Conservation (phyloP, 2,797 vertebrate species). For the Sarcophilus harrisii region DNA sequence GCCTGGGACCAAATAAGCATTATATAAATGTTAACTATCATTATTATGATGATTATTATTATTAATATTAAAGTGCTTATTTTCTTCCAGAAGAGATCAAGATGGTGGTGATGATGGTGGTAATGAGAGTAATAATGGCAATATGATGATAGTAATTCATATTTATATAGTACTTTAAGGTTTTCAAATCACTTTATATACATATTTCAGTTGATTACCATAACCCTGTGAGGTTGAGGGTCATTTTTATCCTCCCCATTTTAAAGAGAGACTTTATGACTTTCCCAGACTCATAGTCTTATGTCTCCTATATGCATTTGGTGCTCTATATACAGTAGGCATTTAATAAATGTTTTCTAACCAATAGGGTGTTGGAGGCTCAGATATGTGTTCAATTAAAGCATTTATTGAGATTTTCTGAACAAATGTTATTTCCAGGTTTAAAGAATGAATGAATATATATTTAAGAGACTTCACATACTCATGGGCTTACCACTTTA, state of each 20-base stretch:
- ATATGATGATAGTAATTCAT: background rate
- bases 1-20: background rate
- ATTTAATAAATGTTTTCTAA: background rate
- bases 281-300: background rate
- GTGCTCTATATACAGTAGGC: background rate
- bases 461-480: conserved; percentile 4
- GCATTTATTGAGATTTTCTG: background rate
- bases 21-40: background rate
- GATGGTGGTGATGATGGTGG: background rate
- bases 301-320: background rate
- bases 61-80: background rate
- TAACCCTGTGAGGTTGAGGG: background rate
- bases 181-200: background rate
- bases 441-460: background rate
- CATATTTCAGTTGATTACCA: background rate
- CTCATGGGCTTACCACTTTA: background rate
- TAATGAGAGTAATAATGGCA: background rate
- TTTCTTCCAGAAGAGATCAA: background rate
- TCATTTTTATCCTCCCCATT: background rate
- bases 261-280: background rate
- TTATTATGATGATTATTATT: background rate
- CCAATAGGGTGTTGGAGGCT: background rate
- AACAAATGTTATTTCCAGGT: conserved; percentile 28
- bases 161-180: background rate
- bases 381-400: conserved; percentile 28